These are phyloP conservation scores for Spheniscus humboldti DNA, from an alignment of 2,797 vertebrate genomes.

Conservation along the genomic window DNA sequence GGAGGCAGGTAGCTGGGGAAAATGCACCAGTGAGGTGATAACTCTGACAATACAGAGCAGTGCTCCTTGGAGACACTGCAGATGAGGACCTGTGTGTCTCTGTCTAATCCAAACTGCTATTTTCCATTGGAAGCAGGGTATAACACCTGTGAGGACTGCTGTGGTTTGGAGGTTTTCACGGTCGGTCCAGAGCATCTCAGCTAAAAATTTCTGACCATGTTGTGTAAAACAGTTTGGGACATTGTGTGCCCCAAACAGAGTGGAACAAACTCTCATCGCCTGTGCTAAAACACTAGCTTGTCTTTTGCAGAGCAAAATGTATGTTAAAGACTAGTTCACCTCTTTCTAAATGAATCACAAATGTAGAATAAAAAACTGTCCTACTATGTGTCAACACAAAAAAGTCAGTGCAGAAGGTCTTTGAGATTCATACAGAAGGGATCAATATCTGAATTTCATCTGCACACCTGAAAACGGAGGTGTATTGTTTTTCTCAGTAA, in stretches of 20 bases:
- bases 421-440: background rate
- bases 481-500: background rate
- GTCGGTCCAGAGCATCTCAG: background rate
- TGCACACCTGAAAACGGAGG: background rate
- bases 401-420: background rate
- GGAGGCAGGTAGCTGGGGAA: background rate
- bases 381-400: background rate
- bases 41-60: background rate
- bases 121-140: background rate
- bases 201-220: background rate
- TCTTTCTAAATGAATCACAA: background rate
- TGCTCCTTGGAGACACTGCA: background rate
- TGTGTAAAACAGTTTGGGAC: background rate
- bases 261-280: accelerated
- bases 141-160: background rate
- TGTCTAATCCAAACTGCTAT: background rate
- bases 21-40: background rate
- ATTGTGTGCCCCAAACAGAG: no score
- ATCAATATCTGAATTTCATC: background rate
- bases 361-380: background rate
- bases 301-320: background rate
- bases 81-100: background rate
- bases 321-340: background rate
- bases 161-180: background rate
- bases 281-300: background rate